These are phyloP conservation scores for Chitala chitala DNA, from an alignment of 2,113 vertebrate genomes.

Conservation along the genomic window DNA sequence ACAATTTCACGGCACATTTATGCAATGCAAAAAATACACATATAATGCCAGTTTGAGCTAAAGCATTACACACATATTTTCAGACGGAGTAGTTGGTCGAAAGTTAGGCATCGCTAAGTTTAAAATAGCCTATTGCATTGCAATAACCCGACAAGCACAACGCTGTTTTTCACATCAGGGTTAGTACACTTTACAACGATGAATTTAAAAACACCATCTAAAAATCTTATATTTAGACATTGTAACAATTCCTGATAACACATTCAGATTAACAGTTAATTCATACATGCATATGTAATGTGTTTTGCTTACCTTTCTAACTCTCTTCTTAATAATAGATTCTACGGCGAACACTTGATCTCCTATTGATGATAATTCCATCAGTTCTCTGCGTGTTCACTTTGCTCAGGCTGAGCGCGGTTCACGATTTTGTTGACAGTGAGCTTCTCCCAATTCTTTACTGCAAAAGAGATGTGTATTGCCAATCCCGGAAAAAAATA, in stretches of 20 bases:
- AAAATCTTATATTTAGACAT: background rate
- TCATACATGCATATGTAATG: background rate
- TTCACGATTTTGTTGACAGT: conserved; percentile 19
- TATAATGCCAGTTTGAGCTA: conserved; percentile 4
- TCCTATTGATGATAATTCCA: conserved; percentile 96
- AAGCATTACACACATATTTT: background rate
- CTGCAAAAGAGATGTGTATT: conserved; percentile 31
- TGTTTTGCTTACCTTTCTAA: conserved; percentile 83
- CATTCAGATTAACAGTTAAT: background rate
- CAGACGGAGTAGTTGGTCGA: background rate
- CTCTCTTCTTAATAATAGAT: conserved; percentile 87
- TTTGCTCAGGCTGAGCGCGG: conserved; percentile 30
- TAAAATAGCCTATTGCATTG: background rate
- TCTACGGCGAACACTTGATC: conserved; percentile 98
- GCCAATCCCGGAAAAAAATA: background rate
- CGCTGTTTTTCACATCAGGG: background rate
- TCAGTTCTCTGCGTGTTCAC: conserved; percentile 47
- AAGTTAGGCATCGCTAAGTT: conserved; percentile 4
- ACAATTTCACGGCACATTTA: background rate
- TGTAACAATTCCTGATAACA: background rate
- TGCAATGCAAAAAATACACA: background rate
- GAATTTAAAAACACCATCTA: background rate
- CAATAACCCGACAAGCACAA: background rate
- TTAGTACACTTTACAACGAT: background rate
- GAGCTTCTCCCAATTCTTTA: conserved; percentile 14